A percentile compares a stretch with the other conserved stretches of the same genome.
These are phyloP conservation scores for Hydriomena furcata DNA, from an alignment of 2,888 invertebrate genomes.

Conservation along the genomic window DNA sequence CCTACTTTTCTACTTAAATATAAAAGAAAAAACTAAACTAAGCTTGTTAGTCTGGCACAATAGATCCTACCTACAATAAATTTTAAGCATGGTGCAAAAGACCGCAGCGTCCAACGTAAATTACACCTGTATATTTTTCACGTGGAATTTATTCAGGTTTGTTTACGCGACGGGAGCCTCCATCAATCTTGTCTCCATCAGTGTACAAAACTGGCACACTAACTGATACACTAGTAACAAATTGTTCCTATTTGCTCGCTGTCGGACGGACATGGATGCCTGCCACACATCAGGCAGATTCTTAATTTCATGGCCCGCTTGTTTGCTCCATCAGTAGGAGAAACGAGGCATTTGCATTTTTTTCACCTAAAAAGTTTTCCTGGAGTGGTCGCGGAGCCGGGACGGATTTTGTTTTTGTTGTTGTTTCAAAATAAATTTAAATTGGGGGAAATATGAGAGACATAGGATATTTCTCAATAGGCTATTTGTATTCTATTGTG, in stretches of 20 bases:
- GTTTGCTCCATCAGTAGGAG: constrained; percentile 43
- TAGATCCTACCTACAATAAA: constrained; percentile 8
- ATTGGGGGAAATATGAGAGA: too few species aligned
- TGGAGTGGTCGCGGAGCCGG: constrained; percentile 5
- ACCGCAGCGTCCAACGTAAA: constrained; percentile 14
- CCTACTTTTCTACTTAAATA: too few species aligned
- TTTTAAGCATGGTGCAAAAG: constrained; percentile 20
- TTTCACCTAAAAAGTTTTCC: constrained; percentile 14
- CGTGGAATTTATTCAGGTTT: constrained; percentile 26
- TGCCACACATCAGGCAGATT: constrained; percentile 57
- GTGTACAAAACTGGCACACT: constrained; percentile 35
- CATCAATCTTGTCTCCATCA: constrained; percentile 50
- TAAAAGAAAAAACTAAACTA: too few species aligned
- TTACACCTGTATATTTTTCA: constrained; percentile 26
- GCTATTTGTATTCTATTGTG: too few species aligned
- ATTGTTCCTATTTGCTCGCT: constrained; percentile 68
- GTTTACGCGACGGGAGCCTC: constrained; percentile 35
- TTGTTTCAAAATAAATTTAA: constrained; percentile 7
- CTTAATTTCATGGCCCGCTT: constrained; percentile 75
- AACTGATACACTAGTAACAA: constrained; percentile 60
- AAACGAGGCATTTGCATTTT: constrained; percentile 31
- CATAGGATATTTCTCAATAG: not conserved
- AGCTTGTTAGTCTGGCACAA: too few species aligned
- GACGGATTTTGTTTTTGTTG: constrained; percentile 5
- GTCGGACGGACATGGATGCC: constrained; percentile 54